These are phyloP conservation scores for Ardeotis arabs DNA, from an alignment of 2,113 vertebrate genomes.

Conservation along the genomic window DNA sequence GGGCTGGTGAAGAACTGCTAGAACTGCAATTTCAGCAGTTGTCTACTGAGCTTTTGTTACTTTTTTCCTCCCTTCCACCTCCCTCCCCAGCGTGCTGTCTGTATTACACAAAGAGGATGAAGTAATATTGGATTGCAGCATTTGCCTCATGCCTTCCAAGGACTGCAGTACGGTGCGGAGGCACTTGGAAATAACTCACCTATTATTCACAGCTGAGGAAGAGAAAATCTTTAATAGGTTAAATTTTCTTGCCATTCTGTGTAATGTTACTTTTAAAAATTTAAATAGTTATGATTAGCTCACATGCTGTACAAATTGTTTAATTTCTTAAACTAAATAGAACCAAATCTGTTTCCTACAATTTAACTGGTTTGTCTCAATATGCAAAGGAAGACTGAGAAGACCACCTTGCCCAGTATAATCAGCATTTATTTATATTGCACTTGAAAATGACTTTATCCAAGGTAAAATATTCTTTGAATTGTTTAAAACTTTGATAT, in stretches of 20 bases:
- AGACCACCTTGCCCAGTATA: neutral
- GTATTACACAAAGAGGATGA: neutral
- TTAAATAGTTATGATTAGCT: neutral
- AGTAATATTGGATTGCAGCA: neutral
- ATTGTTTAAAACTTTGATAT: neutral
- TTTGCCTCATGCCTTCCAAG: neutral
- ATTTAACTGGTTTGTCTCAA: neutral
- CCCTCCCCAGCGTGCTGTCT: neutral
- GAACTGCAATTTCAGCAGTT: neutral
- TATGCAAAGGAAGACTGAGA: neutral
- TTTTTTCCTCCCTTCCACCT: too few relatives aligned
- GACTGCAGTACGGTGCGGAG: neutral
- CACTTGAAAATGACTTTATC: neutral
- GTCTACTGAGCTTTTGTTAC: neutral
- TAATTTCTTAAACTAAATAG: neutral
- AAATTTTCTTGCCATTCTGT: neutral
- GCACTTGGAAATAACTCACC: rapidly evolving
- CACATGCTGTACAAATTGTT: neutral
- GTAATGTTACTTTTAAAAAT: neutral
- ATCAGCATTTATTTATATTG: neutral
- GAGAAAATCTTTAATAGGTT: neutral
- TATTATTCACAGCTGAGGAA: neutral
- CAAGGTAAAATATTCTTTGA: neutral
- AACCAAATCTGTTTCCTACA: neutral
- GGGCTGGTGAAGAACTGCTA: neutral